These are phyloP conservation scores for Ceuthmochares aereus DNA, from an alignment of 2,113 vertebrate genomes.

Conservation along the genomic window DNA sequence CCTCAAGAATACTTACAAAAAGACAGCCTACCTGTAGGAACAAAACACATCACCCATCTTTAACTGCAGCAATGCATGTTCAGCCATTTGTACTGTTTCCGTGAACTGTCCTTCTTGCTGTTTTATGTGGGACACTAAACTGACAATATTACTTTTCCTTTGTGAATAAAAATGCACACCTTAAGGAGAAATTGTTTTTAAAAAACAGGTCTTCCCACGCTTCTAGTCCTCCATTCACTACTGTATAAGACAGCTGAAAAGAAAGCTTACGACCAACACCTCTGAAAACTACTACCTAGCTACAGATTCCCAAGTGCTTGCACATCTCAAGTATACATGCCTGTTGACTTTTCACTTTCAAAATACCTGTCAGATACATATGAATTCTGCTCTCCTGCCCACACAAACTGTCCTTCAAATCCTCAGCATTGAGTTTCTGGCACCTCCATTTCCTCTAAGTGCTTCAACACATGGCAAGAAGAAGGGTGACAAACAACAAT, in stretches of 20 bases:
- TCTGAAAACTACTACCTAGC: not conserved
- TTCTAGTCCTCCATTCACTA: not conserved
- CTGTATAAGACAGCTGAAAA: not conserved
- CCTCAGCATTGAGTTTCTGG: not conserved
- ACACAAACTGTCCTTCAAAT: not conserved
- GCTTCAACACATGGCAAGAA: not conserved
- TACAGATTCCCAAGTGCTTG: not conserved
- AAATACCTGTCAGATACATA: not conserved
- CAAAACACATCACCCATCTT: not conserved
- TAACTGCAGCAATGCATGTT: not conserved
- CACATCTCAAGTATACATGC: not conserved
- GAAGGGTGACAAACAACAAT: not conserved
- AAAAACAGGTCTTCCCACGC: not conserved
- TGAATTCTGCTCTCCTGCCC: not conserved
- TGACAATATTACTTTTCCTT: not conserved
- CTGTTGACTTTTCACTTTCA: not conserved
- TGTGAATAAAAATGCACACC: not conserved
- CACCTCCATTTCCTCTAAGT: not conserved
- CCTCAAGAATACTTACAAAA: not conserved
- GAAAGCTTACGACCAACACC: not conserved
- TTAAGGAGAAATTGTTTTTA: not conserved
- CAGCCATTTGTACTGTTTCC: not conserved
- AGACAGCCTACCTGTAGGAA: not conserved
- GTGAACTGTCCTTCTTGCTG: not conserved
- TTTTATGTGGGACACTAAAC: not conserved